phyloP scores from a whole-genome alignment of 2,888 invertebrate genomes.

The Theretra japonica region DNA sequence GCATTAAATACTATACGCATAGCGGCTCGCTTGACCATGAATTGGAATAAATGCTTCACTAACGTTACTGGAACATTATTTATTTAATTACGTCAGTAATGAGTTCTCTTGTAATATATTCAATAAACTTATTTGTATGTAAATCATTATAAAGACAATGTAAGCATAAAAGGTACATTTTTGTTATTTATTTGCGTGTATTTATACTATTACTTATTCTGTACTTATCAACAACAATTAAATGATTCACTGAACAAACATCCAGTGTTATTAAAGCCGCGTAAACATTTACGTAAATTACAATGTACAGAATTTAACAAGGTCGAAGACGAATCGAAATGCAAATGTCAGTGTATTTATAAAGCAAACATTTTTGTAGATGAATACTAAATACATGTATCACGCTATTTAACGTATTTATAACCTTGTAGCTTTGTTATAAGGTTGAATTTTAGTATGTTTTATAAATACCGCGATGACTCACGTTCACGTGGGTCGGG shows the following conservation, averaged over 20 bases:
- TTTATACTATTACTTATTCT: slow-evolving; percentile 2
- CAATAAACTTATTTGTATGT: slow-evolving; percentile 15
- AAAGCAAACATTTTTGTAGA: slow-evolving; percentile 57
- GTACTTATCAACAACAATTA: slow-evolving; percentile 24
- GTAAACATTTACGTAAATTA: slow-evolving; percentile 54
- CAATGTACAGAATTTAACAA: slow-evolving; percentile 55
- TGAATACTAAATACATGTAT: slow-evolving; percentile 47
- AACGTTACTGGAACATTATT: slow-evolving; percentile 29
- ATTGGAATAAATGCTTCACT: slow-evolving; percentile 31
- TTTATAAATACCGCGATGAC: slow-evolving; percentile 56
- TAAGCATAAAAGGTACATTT: slow-evolving; percentile 12
- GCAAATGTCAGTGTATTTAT: slow-evolving; percentile 58
- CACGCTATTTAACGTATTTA: slow-evolving; percentile 48
- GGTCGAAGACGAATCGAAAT: slow-evolving; percentile 60
- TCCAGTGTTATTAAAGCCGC: slow-evolving; percentile 51
- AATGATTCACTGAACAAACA: slow-evolving; percentile 51
- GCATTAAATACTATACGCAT: background rate
- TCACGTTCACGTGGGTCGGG: slow-evolving; percentile 59
- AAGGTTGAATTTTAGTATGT: slow-evolving; percentile 55
- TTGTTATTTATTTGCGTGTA: slow-evolving; percentile 27
- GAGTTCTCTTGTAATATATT: slow-evolving; percentile 15
- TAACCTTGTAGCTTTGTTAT: slow-evolving; percentile 44
- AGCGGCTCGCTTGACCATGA: slow-evolving; percentile 1
- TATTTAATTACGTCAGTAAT: slow-evolving; percentile 10
- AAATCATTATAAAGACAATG: slow-evolving; percentile 3